Percentiles rank a stretch among this genome's conserved stretches.
Evolutionary conservation across 1,140 invertebrate genomes (phyloP).

Genomic region (Zaprionus vittiger): DNA sequence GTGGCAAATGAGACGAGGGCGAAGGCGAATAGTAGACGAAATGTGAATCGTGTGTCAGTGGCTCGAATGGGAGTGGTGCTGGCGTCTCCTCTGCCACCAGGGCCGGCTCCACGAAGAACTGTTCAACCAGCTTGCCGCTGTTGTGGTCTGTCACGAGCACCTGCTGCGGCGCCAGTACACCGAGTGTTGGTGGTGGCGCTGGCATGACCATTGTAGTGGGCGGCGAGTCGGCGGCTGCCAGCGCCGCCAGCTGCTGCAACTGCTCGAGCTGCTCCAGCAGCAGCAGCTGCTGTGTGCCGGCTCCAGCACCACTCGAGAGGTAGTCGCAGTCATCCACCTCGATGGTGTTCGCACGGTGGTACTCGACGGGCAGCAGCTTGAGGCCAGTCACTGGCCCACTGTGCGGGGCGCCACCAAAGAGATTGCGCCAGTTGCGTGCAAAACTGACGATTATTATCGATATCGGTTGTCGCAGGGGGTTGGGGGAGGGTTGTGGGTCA

Average conservation of each 20-base stretch:
- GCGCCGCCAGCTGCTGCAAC: slow-evolving; percentile 71
- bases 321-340: slow-evolving; percentile 82
- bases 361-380: slow-evolving; percentile 59
- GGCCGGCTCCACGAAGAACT: slow-evolving; percentile 74
- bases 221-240: slow-evolving; percentile 76
- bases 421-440: slow-evolving; percentile 77
- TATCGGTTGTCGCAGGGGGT: slow-evolving; percentile 28
- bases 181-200: slow-evolving; percentile 2
- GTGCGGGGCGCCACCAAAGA: slow-evolving; percentile 63
- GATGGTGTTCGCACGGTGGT: slow-evolving; percentile 78
- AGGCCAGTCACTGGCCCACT: slow-evolving; percentile 64
- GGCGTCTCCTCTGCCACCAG: slow-evolving; percentile 60
- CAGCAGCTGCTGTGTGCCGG: slow-evolving; percentile 68
- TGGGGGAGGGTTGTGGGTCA: background rate
- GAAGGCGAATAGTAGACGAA: slow-evolving; percentile 59
- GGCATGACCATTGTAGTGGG: slow-evolving; percentile 35
- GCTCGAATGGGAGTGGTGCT: slow-evolving; percentile 36
- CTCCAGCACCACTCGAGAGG: slow-evolving; percentile 46
- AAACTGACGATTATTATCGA: slow-evolving; percentile 71
- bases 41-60: slow-evolving; percentile 57
- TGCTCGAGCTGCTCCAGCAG: slow-evolving; percentile 79
- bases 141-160: slow-evolving; percentile 69
- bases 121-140: slow-evolving; percentile 73
- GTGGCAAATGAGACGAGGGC: slow-evolving; percentile 61
- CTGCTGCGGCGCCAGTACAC: slow-evolving; percentile 59